Evolutionary conservation across 2,888 invertebrate species (phyloP), one percentile per base, ranked within the genome.

Genomic region (Trachelus tabidus): DNA sequence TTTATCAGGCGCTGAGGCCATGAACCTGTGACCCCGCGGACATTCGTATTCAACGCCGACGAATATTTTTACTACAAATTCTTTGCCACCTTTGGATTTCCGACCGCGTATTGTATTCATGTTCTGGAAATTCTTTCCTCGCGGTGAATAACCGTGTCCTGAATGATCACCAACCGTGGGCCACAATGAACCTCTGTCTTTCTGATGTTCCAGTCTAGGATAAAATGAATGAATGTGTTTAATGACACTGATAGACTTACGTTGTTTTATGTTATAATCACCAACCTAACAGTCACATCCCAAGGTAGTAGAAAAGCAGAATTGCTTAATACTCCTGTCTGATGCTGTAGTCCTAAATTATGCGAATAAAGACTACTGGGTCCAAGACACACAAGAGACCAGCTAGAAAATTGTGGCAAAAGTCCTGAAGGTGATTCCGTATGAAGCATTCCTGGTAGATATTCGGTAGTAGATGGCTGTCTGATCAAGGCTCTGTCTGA

Each of bases 1-100:
- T 85, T 95, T 95, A 88, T 97, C 97, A 9, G 98, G 97, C 0
- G 95, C 95, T 56, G 97, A 96, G 92, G 97, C 95, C 95, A 98
- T 98, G 91, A 98, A 98, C 77, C 98, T 94, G 92, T 99, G 99
- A n/a, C 99, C 99, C n/a, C 97, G 92, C 0, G 97, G 96, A 92
- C 99, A 99, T 92, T 99, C 99, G 92, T 99, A 99, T 91, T 99
- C 99, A 86, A 97, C 95, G 0, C 99, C 99, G 78, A 99, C 95
- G 91, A 98, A 98, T 85, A 98, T 96, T 93, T 98, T 98, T 71
- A 97, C 96, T 6, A 91, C 90, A 68, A 91, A 89, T 78, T 91
- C 91, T 75, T 92, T 92, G 9, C 91, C 91, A 31, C 91, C 90
- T 80, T 92, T 92, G 0, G 91, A 90, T 81, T 92, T 92, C 73